Evolutionary conservation across 2,888 invertebrate species (phyloP), one percentile per base, ranked within the genome.

Genomic region (Imbricaverruca yamaguchii): DNA sequence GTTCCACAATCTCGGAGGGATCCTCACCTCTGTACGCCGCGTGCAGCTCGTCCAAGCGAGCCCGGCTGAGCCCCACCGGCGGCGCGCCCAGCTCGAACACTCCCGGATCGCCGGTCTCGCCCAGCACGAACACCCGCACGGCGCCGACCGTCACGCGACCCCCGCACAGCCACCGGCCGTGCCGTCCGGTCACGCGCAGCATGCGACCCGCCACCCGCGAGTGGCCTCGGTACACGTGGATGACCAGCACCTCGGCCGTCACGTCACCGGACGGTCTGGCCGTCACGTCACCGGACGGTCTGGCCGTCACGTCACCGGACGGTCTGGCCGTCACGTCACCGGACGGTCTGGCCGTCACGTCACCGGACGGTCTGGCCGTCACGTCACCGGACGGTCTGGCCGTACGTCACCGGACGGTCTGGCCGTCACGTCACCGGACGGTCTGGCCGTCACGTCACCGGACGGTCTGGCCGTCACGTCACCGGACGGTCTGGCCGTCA

Each of bases 151-250:
- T n/a, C n/a, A 65, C 7, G 2, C 65, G 65, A 23, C n/a, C 23
- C 9, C n/a, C n/a, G 12, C 65, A 65, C 23, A 12, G 10, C 15
- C 65, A 3, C 0, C n/a, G 65, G n/a, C 65, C n/a, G 10, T 4
- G 9, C n/a, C 7, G 23, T 7, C 65, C 65, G 7, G n/a, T 65
- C n/a, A 65, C 65, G 9, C 23, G 7, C n/a, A 63, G 21, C 21
- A 21, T n/a, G 21, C n/a, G 63, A 63, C 63, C 63, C 6, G 8
- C 39, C 39, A 69, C 69, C 39, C 69, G 39, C 7, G 25, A 3
- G n/a, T 0, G 69, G 69, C 69, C 69, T 13, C 69, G 69, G 39
- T 69, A 69, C 69, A 69, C 39, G 69, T 69, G 69, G 23, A 69
- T 39, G 25, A 69, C 69, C 1, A 39, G 69, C 65, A 67, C 65